A percentile compares a stretch with the other conserved stretches of the same genome.
phyloP scores from a whole-genome alignment of 2,113 vertebrate species.

The Thomomys bottae region DNA sequence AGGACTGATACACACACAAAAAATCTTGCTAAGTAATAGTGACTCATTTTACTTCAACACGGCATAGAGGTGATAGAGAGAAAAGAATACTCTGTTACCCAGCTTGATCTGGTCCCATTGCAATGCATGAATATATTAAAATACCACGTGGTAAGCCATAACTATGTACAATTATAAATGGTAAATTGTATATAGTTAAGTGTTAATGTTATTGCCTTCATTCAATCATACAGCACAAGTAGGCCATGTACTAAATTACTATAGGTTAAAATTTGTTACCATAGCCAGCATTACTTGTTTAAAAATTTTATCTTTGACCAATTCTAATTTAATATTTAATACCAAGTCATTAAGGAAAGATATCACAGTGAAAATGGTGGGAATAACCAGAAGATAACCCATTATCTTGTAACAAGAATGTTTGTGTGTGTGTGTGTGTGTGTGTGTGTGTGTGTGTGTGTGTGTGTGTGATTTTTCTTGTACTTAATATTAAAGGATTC shows the following conservation, averaged over 20 bases:
- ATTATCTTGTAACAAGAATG: neutral
- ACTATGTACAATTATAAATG: neutral
- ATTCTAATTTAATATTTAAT: constrained; percentile 19
- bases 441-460: neutral
- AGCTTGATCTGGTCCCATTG: neutral
- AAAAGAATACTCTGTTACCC: neutral
- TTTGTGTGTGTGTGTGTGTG: neutral
- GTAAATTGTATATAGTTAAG: neutral
- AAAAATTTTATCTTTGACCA: neutral
- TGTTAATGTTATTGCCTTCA: neutral
- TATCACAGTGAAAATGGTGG: neutral
- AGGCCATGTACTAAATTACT: neutral
- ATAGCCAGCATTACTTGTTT: neutral
- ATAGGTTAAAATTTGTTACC: too few relatives aligned
- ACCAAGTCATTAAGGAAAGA: neutral
- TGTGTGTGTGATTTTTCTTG: neutral
- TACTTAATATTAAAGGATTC: neutral
- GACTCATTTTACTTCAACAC: neutral
- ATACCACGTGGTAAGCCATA: neutral
- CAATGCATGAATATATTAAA: neutral
- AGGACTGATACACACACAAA: too few relatives aligned
- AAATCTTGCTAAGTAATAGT: neutral
- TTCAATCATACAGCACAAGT: neutral
- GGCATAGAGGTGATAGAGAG: neutral
- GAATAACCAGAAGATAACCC: too few relatives aligned